Evolutionary conservation across 2,888 invertebrate species (phyloP), one percentile per base, ranked within the genome.

Genomic region (Trisateles emortualis): DNA sequence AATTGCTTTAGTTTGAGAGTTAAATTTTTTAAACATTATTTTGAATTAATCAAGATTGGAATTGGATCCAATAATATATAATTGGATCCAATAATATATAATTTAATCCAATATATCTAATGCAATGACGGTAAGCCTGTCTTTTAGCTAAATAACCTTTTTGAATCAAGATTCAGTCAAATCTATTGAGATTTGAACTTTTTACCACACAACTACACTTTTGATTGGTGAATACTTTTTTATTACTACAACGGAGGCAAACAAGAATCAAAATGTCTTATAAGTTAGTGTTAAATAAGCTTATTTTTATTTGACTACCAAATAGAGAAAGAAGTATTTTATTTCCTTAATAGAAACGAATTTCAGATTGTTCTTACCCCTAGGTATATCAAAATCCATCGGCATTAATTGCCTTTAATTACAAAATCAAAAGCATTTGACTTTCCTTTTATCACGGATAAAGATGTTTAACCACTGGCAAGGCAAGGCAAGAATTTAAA

Each of bases 361-460:
- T 33, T 14, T 14, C 14, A 33, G 5, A 33, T 14, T 2, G 14
- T 14, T 6, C 14, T 3, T 11, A 4, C 36, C 17, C 1, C 2
- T 3, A 8, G 9, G n/a, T 2, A 16, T 19, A 19, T n/a, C 16
- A 13, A 39, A 22, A n/a, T 22, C 17, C 22, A 39, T 39, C 39
- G n/a, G 39, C 10, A 22, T n/a, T 39, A 60, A 50, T 50, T 26
- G 16, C 33, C 36, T 50, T 47, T 39, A n/a, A 55, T 63, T 41
- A 52, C 16, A 32, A 41, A 30, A 44, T 50, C 38, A 50, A 45
- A 51, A 47, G 64, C 26, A 26, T 26, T 26, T 26, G 26, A 26
- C 1, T 6, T 26, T 26, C 8, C 26, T 8, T 1, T 26, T 26
- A 8, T 6, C 8, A n/a, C 26, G 9, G 1, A 8, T 26, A 19